These are phyloP conservation scores for Itoplectis maculator DNA, from an alignment of 2,888 invertebrate species.

Conservation along the genomic window DNA sequence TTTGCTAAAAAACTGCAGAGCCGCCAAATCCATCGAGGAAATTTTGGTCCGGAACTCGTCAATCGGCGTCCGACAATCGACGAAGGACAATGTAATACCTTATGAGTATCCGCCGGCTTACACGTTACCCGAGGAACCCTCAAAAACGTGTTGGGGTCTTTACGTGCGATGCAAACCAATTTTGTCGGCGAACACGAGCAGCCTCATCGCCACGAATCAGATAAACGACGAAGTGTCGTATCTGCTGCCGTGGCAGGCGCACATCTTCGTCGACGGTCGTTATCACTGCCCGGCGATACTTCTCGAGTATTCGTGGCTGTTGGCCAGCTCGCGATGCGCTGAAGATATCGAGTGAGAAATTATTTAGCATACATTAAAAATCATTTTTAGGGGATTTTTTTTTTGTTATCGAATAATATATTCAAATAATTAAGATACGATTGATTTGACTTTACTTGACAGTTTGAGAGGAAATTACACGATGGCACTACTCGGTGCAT, in stretches of 20 bases:
- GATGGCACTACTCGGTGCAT: slow-evolving; percentile 89
- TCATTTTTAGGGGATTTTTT: slow-evolving; percentile 69
- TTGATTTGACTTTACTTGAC: slow-evolving; percentile 67
- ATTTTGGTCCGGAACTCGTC: slow-evolving; percentile 64
- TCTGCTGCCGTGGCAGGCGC: slow-evolving; percentile 91
- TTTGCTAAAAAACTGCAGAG: too few species aligned
- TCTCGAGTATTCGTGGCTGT: slow-evolving; percentile 88
- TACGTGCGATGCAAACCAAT: slow-evolving; percentile 76
- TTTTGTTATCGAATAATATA: not conserved
- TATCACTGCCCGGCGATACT: slow-evolving; percentile 90
- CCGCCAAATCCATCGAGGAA: slow-evolving; percentile 76
- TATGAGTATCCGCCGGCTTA: slow-evolving; percentile 65
- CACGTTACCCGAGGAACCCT: slow-evolving; percentile 53
- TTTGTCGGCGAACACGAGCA: slow-evolving; percentile 60
- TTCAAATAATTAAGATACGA: not conserved
- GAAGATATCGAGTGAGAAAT: slow-evolving; percentile 83
- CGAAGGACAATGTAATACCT: slow-evolving; percentile 25
- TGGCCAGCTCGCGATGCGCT: slow-evolving; percentile 86
- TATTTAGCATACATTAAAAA: slow-evolving; percentile 37
- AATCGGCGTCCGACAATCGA: slow-evolving; percentile 54
- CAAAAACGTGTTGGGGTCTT: slow-evolving; percentile 73
- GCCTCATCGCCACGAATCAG: slow-evolving; percentile 64
- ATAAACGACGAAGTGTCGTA: slow-evolving; percentile 76
- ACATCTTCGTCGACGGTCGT: slow-evolving; percentile 89
- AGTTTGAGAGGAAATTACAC: slow-evolving; percentile 87